Evolutionary conservation across 92 coral and sea anemone species (phyloP).

Genomic region (Epizoanthus illoricatus): DNA sequence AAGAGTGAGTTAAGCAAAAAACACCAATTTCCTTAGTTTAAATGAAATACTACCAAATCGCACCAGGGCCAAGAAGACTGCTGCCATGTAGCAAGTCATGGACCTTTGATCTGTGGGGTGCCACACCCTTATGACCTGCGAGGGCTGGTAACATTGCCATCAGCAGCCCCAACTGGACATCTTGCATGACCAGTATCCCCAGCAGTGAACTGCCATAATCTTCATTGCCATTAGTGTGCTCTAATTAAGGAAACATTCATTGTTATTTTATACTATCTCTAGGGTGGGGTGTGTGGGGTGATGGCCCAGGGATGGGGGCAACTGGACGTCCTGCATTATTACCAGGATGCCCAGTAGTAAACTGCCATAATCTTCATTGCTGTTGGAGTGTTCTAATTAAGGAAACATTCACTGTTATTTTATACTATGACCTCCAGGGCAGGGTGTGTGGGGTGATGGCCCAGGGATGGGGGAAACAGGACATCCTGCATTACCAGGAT

Average conservation of each 20-base stretch:
- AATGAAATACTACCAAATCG: background rate
- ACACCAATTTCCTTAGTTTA: background rate
- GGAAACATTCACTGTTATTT: background rate
- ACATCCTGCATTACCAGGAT: constrained; percentile 28
- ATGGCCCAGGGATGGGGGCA: background rate
- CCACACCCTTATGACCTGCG: constrained; percentile 76
- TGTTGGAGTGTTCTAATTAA: constrained; percentile 81
- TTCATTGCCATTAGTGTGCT: constrained; percentile 86
- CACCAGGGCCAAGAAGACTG: constrained; percentile 41
- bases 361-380: constrained; percentile 88
- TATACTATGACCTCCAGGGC: no score
- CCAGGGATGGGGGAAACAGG: constrained; percentile 38
- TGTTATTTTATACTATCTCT: no score
- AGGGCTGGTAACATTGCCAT: constrained; percentile 93
- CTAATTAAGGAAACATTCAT: constrained; percentile 33
- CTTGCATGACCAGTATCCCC: constrained; percentile 98
- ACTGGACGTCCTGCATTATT: constrained; percentile 71
- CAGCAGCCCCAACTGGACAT: constrained; percentile 87
- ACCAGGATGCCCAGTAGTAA: constrained; percentile 91
- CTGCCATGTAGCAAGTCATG: constrained; percentile 54
- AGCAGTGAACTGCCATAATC: constrained; percentile 91
- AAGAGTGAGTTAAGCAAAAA: background rate
- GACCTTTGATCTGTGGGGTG: constrained; percentile 51
- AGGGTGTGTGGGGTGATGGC: no score
- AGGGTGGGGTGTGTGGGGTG: no score